Conservation (phyloP, 2,888 invertebrate species). For the Agrochola lota region DNA sequence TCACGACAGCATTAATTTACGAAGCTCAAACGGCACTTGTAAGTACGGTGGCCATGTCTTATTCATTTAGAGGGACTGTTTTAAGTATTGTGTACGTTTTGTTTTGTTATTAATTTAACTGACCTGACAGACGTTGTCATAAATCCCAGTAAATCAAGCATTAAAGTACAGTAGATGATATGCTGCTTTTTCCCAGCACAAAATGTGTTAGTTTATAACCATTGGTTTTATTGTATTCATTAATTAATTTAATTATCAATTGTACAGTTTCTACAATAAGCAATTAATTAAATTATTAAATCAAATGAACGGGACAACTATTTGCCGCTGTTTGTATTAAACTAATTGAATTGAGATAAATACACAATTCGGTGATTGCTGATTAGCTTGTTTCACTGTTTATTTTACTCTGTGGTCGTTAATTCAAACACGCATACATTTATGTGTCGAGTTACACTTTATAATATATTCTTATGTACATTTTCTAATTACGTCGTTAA, state of each 20-base stretch:
- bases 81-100: neutral
- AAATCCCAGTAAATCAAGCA: neutral
- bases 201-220: neutral
- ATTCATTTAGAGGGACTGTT: conserved; percentile 18
- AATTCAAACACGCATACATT: neutral
- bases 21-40: neutral
- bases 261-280: neutral
- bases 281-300: neutral
- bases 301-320: conserved; percentile 6
- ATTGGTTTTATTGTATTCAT: neutral
- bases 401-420: conserved; percentile 25
- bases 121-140: neutral
- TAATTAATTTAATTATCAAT: neutral
- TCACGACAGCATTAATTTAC: conserved; percentile 11
- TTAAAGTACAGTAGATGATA: neutral
- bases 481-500: neutral
- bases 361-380: conserved; percentile 20
- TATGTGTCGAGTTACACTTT: neutral
- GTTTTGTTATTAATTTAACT: neutral
- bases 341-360: conserved; percentile 36
- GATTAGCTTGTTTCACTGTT: conserved; percentile 17
- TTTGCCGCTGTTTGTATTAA: neutral
- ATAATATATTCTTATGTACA: neutral
- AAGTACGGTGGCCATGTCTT: conserved; percentile 32
- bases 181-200: too few relatives aligned